Evolutionary conservation across 2,113 vertebrate genomes (phyloP), one percentile per base, ranked within the genome.

Genomic region (Hemicordylus capensis): DNA sequence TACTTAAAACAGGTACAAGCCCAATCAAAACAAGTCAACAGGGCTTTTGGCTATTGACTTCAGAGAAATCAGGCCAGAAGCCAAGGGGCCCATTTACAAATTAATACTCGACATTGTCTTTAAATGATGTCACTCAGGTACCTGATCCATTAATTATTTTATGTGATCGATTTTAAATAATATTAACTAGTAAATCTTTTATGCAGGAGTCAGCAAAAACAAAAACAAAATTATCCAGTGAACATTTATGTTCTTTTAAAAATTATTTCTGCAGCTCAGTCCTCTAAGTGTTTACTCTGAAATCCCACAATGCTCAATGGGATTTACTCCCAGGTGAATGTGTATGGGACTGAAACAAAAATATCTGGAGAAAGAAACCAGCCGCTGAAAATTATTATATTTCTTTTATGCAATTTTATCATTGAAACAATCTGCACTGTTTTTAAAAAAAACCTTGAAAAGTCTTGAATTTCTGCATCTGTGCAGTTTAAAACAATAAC

Each of bases 81-180:
- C 64, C 64, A 85, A 70, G 61, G 37, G 39, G 19, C 26, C 63
- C 63, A 85, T 85, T 85, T 78, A 2, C 63, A 85, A 70, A 85
- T 78, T 44, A 46, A 69, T 69, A 44, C 46, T 69, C 31, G 22
- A 85, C 39, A 77, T 70, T 10, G 12, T 37, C 54, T 78, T 69
- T 37, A 85, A 77, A 24, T 44, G 66, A 77, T 84, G 63, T 59
- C 61, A 75, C 4, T 39, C 70, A 64, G 4, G 4, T 64, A 76
- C n/a, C 12, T 42, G 83, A 31, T 22, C 48, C 34, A 56, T 70
- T 70, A 39, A 70, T 81, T 77, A n/a, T 69, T 70, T 77, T 78
- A 67, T 34, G 31, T 31, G 44, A 22, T 17, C 48, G 44, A 83
- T 70, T 67, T 77, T 69, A 46, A 78, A 77, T 46, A 78, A 70